phyloP scores from a whole-genome alignment of 2,113 vertebrate genomes.

The Ceratotherium simum region DNA sequence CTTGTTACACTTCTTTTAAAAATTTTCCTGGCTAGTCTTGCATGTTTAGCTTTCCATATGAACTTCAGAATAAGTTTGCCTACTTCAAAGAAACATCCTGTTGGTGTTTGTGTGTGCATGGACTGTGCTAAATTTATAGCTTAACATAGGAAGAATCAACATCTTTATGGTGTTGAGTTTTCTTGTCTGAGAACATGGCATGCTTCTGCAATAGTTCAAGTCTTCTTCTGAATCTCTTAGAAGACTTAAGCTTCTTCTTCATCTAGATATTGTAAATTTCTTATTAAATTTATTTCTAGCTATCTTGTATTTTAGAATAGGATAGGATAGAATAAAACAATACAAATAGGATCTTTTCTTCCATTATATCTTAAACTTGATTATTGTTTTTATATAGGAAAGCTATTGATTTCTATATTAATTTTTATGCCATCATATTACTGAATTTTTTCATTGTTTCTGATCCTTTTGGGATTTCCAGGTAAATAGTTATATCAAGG shows the following conservation, averaged over 20 bases:
- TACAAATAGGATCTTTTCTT: conserved; percentile 20
- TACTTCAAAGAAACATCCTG: background rate
- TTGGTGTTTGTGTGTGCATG: background rate
- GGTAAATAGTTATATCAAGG: background rate
- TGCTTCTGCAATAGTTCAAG: background rate
- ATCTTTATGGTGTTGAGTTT: background rate
- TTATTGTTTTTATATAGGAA: conserved; percentile 12
- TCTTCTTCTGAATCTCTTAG: background rate
- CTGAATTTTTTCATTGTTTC: background rate
- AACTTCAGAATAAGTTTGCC: background rate
- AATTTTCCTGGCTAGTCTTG: background rate
- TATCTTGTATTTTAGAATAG: conserved; percentile 13
- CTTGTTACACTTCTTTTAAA: background rate
- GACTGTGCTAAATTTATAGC: background rate
- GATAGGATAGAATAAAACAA: background rate
- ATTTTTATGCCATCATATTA: background rate
- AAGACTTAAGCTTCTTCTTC: conserved; percentile 1
- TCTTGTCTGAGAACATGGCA: background rate
- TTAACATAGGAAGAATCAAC: background rate
- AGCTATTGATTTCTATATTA: background rate
- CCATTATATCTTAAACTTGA: background rate
- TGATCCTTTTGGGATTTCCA: conserved; percentile 19
- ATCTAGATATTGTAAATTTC: background rate
- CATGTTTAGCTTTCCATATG: background rate
- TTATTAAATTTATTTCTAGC: background rate